phyloP scores from a whole-genome alignment of 2,797 vertebrate genomes.

The Mycteria americana region DNA sequence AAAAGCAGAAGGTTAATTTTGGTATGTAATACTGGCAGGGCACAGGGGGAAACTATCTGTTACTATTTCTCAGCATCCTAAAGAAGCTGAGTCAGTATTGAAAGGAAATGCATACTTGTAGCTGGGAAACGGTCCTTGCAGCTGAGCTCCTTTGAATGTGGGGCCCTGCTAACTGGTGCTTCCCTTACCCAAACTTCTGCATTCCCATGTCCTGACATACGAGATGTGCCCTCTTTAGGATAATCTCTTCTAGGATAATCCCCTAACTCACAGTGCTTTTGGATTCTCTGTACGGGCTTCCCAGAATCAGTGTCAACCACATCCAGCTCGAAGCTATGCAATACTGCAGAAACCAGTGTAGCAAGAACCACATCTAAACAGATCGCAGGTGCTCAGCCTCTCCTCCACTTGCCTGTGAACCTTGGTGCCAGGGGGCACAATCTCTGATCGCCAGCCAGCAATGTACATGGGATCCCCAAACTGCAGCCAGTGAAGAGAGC shows the following conservation, averaged over 20 bases:
- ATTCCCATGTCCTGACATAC: background rate
- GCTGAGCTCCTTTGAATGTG: fast-evolving
- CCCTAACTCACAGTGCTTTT: background rate
- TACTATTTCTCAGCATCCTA: background rate
- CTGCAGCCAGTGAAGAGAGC: background rate
- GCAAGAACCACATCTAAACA: background rate
- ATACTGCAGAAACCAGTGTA: background rate
- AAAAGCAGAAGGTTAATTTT: background rate
- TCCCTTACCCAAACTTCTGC: background rate
- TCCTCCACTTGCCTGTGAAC: background rate
- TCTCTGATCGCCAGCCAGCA: background rate
- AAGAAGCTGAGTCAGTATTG: background rate
- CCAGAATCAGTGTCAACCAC: background rate
- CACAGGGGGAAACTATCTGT: background rate
- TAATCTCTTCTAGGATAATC: background rate
- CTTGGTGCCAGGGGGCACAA: background rate
- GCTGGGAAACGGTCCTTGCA: background rate
- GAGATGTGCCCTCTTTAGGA: background rate
- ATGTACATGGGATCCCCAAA: background rate
- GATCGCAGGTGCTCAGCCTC: background rate
- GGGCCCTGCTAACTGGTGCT: background rate
- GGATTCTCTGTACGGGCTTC: background rate
- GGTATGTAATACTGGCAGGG: background rate
- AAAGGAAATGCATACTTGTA: background rate
- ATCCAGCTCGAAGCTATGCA: background rate